These are phyloP conservation scores for Scelioninae gen. 2 DNA, from an alignment of 2,888 invertebrate genomes.

Conservation along the genomic window DNA sequence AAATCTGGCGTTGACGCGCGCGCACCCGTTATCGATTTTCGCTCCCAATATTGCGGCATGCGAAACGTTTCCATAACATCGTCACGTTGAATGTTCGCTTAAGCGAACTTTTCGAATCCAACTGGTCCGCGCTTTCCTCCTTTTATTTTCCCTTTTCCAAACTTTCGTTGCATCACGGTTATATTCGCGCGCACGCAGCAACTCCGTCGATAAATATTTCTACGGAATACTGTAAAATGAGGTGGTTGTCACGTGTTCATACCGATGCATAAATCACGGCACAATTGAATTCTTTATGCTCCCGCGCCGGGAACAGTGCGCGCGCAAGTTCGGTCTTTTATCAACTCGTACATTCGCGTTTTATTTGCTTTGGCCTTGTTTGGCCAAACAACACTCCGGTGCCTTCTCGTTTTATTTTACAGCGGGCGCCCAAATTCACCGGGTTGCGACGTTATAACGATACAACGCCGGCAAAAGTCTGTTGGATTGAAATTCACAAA, in stretches of 20 bases:
- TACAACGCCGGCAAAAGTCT: not conserved
- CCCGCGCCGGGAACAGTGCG: slow-evolving; percentile 36
- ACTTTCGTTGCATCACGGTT: slow-evolving; percentile 17
- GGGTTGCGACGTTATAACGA: slow-evolving; percentile 23
- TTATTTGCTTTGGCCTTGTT: slow-evolving; percentile 37
- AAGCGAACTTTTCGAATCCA: slow-evolving; percentile 26
- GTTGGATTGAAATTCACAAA: slow-evolving; percentile 28
- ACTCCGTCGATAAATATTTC: slow-evolving; percentile 50
- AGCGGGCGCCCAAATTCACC: slow-evolving; percentile 23
- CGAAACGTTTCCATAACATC: slow-evolving; percentile 50
- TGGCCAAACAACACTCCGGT: slow-evolving; percentile 3
- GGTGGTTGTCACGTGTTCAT: slow-evolving; percentile 46
- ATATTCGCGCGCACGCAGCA: slow-evolving; percentile 38
- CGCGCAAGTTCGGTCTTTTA: slow-evolving; percentile 36
- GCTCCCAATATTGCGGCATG: slow-evolving; percentile 40
- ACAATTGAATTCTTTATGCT: slow-evolving; percentile 53
- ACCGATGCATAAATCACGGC: slow-evolving; percentile 49
- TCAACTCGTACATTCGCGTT: slow-evolving; percentile 36
- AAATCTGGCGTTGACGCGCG: slow-evolving; percentile 26
- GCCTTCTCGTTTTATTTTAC: slow-evolving; percentile 1
- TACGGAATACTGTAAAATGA: slow-evolving; percentile 48
- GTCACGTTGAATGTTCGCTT: slow-evolving; percentile 33
- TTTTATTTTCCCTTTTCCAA: slow-evolving; percentile 4
- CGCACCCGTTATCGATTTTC: slow-evolving; percentile 40
- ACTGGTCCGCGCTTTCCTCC: slow-evolving; percentile 9